Evolutionary conservation across 2,888 invertebrate genomes (phyloP).

Genomic region (Cordilura impudica): DNA sequence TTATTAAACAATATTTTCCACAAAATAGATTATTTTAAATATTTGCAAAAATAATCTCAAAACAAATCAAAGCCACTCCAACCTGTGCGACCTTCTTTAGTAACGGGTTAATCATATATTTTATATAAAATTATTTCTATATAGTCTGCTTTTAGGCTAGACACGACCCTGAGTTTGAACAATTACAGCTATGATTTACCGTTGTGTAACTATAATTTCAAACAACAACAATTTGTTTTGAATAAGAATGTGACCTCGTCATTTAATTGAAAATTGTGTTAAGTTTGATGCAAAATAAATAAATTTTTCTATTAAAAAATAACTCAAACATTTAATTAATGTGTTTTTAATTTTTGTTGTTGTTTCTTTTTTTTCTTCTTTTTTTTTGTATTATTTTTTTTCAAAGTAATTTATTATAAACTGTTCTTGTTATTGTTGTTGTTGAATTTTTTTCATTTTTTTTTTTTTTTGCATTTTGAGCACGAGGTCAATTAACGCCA

Average conservation of each 20-base stretch:
- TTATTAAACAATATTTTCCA: too few species aligned
- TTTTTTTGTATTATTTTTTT: slow-evolving; percentile 46
- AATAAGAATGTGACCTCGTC: slow-evolving; percentile 35
- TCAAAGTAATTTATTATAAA: slow-evolving; percentile 38
- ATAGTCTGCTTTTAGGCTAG: slow-evolving; percentile 51
- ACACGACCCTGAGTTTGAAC: slow-evolving; percentile 37
- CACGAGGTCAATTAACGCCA: slow-evolving; percentile 77
- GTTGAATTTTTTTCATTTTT: slow-evolving; percentile 22
- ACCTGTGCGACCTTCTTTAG: too few species aligned
- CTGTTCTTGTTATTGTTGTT: slow-evolving; percentile 33
- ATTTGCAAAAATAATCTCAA: too few species aligned
- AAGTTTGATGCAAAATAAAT: slow-evolving; percentile 53
- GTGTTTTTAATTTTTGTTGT: slow-evolving; percentile 46
- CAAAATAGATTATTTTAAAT: too few species aligned
- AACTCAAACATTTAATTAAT: slow-evolving; percentile 13
- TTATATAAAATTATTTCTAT: not conserved
- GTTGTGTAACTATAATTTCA: slow-evolving; percentile 1
- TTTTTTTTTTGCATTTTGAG: slow-evolving; percentile 70
- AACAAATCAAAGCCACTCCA: too few species aligned
- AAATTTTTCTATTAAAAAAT: slow-evolving; percentile 43
- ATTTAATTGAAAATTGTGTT: slow-evolving; percentile 45
- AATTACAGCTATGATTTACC: slow-evolving; percentile 49
- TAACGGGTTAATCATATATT: not conserved
- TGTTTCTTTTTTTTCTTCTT: slow-evolving; percentile 40
- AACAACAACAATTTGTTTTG: not conserved